Base-by-base conservation (phyloP, 2,888 invertebrate species). In the Lutraria lutraria region DNA sequence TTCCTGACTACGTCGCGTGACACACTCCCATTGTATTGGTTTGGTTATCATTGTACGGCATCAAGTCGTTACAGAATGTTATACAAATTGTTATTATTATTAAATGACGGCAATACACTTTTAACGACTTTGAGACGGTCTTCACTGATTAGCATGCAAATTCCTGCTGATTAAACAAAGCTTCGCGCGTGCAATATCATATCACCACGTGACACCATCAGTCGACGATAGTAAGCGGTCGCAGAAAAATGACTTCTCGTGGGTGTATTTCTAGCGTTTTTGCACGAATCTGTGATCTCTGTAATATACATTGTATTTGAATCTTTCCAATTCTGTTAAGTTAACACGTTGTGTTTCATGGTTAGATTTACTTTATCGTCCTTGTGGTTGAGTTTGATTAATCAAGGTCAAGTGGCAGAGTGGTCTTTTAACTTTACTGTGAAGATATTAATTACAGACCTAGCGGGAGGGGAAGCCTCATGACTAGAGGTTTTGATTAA, bases 401-500 rank as follows among this genome's bases (percentile, higher is more conserved):
- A 92, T 89, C 87, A 84, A 85, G 91, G 92, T 88, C 86, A 85
- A 63, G 82, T 72, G 88, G 85, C 79, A 43, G 83, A 87, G 83
- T 90, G 88, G 72, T 68, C 87, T 85, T 88, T 90, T 91, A 91
- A 88, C 91, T 89, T 87, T 52, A 43, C 72, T 79, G 82, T 86
- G 83, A 88, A 89, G 89, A 91, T 93, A 93, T 92, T 93, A 93
- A 93, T 93, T 93, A 92, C 91, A 91, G 85, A 76, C 85, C 89
- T 88, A 92, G 85, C 92, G 90, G 91, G 88, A 83, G 88, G 93
- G 91, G 92, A 90, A 0, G 76, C 90, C 89, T 90, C 87, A 90
- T 85, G 82, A 85, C 84, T 85, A 87, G 79, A 80, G 88, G 84
- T 88, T 91, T 91, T 91, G 92, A 92, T 92, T 93, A 87, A 92